Evolutionary conservation across 2,113 vertebrate genomes (phyloP).

Genomic region (Psammodynastes pulverulentus): DNA sequence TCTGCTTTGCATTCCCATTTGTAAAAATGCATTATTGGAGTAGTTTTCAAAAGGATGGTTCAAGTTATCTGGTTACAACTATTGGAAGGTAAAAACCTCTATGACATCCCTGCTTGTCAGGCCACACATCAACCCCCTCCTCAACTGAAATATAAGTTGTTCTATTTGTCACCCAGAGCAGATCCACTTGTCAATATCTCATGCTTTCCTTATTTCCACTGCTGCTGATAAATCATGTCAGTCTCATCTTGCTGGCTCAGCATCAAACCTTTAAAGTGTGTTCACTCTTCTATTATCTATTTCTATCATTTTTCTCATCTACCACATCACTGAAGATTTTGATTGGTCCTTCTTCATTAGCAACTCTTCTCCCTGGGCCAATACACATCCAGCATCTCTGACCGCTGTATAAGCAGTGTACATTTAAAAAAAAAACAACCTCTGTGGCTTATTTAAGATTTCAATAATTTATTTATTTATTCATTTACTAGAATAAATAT

Average conservation of each 20-base stretch:
- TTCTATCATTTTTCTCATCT: not conserved
- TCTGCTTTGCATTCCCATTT: not conserved
- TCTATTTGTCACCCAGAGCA: not conserved
- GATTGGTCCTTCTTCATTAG: not conserved
- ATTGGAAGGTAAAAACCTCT: not conserved
- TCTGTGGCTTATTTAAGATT: not conserved
- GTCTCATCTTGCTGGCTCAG: not conserved
- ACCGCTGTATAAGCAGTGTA: not conserved
- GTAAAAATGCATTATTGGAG: not conserved
- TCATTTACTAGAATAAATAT: not conserved
- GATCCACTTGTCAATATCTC: not conserved
- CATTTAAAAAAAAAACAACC: not conserved
- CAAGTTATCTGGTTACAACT: not conserved
- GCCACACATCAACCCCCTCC: not conserved
- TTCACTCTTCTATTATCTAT: not conserved
- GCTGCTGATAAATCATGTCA: not conserved
- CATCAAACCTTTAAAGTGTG: not conserved
- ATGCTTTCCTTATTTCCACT: not conserved
- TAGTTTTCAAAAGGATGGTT: not conserved
- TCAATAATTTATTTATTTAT: not conserved
- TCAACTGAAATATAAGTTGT: not conserved
- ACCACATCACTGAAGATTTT: not conserved
- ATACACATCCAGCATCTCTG: not conserved
- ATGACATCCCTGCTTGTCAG: not conserved
- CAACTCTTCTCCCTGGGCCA: not conserved